phyloP scores from a whole-genome alignment of 1,140 invertebrate species.

The Ylistrum balloti region DNA sequence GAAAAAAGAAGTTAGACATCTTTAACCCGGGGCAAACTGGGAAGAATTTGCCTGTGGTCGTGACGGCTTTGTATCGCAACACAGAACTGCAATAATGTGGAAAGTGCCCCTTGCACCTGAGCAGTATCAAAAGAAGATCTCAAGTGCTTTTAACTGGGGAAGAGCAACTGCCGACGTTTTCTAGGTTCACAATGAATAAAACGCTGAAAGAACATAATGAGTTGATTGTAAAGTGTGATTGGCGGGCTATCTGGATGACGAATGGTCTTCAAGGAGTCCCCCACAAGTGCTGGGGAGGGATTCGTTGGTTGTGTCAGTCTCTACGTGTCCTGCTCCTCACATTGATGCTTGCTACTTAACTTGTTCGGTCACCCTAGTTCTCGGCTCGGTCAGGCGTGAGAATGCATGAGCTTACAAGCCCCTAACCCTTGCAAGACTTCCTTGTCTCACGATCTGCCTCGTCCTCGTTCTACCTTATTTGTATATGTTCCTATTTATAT shows the following conservation, averaged over 20 bases:
- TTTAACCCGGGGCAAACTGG: slow-evolving; percentile 18
- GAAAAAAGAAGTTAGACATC: slow-evolving; percentile 39
- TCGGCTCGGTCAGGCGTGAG: slow-evolving; percentile 20
- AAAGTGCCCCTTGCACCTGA: slow-evolving; percentile 9
- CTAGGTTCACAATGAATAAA: slow-evolving; percentile 35
- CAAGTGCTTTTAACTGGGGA: slow-evolving; percentile 9
- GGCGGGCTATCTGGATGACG: slow-evolving; percentile 36
- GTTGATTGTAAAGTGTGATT: slow-evolving; percentile 29
- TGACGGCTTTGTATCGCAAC: slow-evolving; percentile 11
- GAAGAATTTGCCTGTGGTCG: slow-evolving; percentile 29
- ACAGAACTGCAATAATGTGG: slow-evolving; percentile 24
- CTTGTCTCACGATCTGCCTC: not conserved
- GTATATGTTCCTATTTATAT: too few species aligned
- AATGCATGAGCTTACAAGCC: not conserved
- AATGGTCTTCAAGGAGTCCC: not conserved
- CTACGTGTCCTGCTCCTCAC: not conserved
- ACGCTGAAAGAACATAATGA: slow-evolving; percentile 12
- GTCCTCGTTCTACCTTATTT: too few species aligned
- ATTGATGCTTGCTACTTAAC: not conserved
- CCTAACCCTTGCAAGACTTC: not conserved
- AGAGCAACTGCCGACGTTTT: slow-evolving; percentile 37
- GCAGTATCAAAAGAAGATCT: slow-evolving; percentile 26
- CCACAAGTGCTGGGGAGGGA: slow-evolving; percentile 30
- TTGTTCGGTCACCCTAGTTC: not conserved
- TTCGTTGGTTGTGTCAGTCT: not conserved